Evolutionary conservation across 2,888 invertebrate species (phyloP), one percentile per base, ranked within the genome.

Genomic region (Gymnosoma rotundatum): DNA sequence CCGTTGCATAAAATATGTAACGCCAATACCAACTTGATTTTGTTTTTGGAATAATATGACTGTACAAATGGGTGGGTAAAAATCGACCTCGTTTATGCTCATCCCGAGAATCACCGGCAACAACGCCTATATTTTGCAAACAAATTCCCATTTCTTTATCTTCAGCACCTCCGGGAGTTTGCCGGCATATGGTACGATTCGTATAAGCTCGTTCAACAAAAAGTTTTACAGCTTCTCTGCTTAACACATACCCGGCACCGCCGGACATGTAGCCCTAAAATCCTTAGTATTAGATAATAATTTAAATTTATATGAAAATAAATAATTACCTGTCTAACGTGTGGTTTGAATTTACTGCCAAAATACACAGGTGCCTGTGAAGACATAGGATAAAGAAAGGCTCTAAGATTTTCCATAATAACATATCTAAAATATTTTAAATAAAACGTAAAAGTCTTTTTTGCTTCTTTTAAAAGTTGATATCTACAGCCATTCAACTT

Each of bases 11-110:
- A 92, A 95, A 98, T 87, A 97, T 97, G 91, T 98, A 98, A 89
- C 95, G 94, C 97, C 97, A 98, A 91, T 98, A 98, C 98, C 98
- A 99, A 90, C 96, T 97, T 50, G 93, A 94, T 88, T 95, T 95
- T 83, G 95, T 94, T 61, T 96, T 95, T 87, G 96, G 96, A 83
- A 95, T 96, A 42, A 99, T 93, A 91, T 98, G 98, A 90, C 97
- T 96, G 87, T 97, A 96, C 0, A 88, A 87, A 0, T 87, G 81
- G 92, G 87, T 98, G 0, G 99, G 98, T 92, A 99, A 97, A 92
- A 99, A 99, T 18, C 98, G 94, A 0, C 97, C 97, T 14, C 98
- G 94, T 0, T 97, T 96, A 21, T 95, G 92, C 0, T 95, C 93
- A 92, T 99, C 99, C 3, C 98, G 93, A 0, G 97, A 95, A 91